Evolutionary conservation across 2,888 invertebrate species (phyloP).

Genomic region (Polia nebulosa): DNA sequence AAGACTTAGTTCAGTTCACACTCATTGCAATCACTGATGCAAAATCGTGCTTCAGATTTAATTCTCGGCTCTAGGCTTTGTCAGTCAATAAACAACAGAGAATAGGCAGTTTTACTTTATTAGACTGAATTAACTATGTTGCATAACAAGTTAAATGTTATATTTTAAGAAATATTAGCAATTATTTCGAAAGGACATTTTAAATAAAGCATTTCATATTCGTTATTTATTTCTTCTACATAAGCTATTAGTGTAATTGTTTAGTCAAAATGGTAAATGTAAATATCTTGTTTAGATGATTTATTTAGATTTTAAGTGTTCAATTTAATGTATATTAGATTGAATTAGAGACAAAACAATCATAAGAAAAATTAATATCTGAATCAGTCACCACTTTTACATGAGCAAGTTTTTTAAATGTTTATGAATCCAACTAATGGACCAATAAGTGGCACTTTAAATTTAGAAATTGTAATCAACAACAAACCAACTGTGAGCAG

Average conservation of each 20-base stretch:
- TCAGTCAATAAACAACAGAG: slow-evolving; percentile 81
- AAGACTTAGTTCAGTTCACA: slow-evolving; percentile 73
- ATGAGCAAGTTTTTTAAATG: slow-evolving; percentile 78
- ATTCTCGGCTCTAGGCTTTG: slow-evolving; percentile 73
- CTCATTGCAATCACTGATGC: slow-evolving; percentile 28
- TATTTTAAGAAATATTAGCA: slow-evolving; percentile 84
- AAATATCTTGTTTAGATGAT: slow-evolving; percentile 90
- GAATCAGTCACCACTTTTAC: slow-evolving; percentile 78
- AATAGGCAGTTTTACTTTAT: slow-evolving; percentile 82
- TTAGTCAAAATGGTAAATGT: slow-evolving; percentile 89
- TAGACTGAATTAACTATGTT: slow-evolving; percentile 88
- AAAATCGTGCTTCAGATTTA: slow-evolving; percentile 11
- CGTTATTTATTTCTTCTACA: slow-evolving; percentile 90
- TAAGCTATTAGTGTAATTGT: slow-evolving; percentile 89
- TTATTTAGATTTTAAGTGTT: slow-evolving; percentile 89
- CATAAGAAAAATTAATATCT: slow-evolving; percentile 73
- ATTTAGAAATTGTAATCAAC: slow-evolving; percentile 75
- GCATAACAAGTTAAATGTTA: slow-evolving; percentile 83
- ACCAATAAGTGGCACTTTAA: slow-evolving; percentile 85
- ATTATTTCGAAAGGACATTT: slow-evolving; percentile 86
- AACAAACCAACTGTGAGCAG: slow-evolving; percentile 74
- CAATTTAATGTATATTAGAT: slow-evolving; percentile 88
- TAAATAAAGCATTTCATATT: slow-evolving; percentile 90
- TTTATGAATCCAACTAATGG: slow-evolving; percentile 86
- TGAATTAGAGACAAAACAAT: slow-evolving; percentile 84